phyloP scores from a whole-genome alignment of 2,888 invertebrate genomes.

The Tortrix viridana region DNA sequence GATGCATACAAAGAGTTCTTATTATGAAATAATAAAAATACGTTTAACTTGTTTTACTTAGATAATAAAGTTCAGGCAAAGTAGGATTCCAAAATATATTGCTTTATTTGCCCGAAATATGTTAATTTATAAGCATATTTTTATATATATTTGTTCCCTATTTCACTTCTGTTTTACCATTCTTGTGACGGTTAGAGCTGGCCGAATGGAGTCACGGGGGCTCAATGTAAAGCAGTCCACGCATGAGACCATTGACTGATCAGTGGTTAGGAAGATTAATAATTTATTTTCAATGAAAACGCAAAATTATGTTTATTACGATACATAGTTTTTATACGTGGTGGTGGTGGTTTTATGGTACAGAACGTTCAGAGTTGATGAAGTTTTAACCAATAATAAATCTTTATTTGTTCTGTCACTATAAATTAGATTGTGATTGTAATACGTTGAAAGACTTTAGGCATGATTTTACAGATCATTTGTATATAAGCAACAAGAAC shows the following conservation, averaged over 20 bases:
- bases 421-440: too few species aligned
- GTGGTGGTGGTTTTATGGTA: too few species aligned
- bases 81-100: not conserved
- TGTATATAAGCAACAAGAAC: too few species aligned
- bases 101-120: not conserved
- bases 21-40: conserved; percentile 3
- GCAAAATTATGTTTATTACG: too few species aligned
- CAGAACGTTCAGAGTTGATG: too few species aligned
- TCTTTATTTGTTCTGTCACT: too few species aligned
- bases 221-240: conserved; percentile 53
- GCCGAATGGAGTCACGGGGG: conserved; percentile 50
- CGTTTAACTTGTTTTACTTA: not conserved
- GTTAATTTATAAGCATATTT: not conserved
- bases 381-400: too few species aligned
- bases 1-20: conserved; percentile 10
- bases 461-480: too few species aligned
- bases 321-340: too few species aligned
- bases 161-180: conserved; percentile 9
- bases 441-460: too few species aligned
- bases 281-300: not conserved
- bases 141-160: conserved; percentile 2
- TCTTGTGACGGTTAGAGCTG: conserved; percentile 25
- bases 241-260: conserved; percentile 19
- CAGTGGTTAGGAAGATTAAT: not conserved
- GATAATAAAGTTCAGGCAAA: not conserved